Percentiles rank a stretch among this genome's conserved stretches.
Conservation (phyloP, 2,113 vertebrate species). For the Myotis brandtii region DNA sequence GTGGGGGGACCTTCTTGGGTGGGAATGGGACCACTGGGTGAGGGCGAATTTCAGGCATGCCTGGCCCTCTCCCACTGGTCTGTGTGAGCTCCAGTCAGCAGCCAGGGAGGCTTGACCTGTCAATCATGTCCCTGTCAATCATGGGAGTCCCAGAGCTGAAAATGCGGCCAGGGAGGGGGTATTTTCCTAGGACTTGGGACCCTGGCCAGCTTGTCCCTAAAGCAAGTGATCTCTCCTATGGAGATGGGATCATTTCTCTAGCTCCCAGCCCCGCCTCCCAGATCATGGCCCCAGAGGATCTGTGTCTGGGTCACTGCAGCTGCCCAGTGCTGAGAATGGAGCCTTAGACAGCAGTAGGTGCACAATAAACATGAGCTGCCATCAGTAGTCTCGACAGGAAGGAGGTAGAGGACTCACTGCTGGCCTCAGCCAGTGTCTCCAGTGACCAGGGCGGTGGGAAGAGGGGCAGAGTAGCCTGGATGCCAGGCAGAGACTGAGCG, state of each 20-base stretch:
- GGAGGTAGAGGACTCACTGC: background rate
- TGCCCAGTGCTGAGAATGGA: background rate
- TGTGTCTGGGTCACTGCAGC: background rate
- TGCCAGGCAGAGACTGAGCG: background rate
- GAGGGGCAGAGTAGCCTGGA: background rate
- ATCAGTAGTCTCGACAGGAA: background rate
- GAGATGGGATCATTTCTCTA: background rate
- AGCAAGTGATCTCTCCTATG: background rate
- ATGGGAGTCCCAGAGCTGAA: background rate
- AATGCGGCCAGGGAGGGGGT: background rate
- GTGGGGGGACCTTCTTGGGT: background rate
- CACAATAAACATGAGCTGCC: background rate
- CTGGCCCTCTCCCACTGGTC: background rate
- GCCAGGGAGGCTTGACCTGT: background rate
- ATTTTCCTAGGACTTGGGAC: background rate
- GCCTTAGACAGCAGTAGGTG: background rate
- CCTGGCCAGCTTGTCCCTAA: background rate
- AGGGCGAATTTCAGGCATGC: background rate
- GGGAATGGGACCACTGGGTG: background rate
- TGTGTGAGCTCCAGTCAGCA: background rate
- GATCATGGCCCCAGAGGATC: background rate
- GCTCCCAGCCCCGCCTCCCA: background rate
- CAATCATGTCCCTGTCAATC: background rate
- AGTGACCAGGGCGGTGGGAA: background rate
- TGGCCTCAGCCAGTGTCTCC: background rate